A percentile compares a stretch with the other conserved stretches of the same genome.
These are phyloP conservation scores for Acanthosepion lycidas DNA, from an alignment of 2,888 invertebrate genomes.

Conservation along the genomic window DNA sequence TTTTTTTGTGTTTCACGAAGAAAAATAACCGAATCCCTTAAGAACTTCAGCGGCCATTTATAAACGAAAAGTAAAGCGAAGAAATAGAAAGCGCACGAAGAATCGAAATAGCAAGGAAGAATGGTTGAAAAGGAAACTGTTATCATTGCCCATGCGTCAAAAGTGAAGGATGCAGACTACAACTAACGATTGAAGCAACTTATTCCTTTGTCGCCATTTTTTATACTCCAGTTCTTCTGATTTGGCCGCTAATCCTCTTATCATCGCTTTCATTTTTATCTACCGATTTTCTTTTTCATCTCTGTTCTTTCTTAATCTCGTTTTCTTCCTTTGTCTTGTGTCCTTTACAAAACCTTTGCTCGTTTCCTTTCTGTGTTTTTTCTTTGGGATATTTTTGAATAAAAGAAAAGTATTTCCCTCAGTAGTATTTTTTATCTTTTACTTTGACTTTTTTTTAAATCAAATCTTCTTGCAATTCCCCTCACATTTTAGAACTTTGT, in stretches of 20 bases:
- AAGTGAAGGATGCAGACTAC: background rate
- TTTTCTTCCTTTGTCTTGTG: background rate
- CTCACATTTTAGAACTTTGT: no score
- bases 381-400: no score
- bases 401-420: no score
- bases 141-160: background rate
- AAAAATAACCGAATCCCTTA: background rate
- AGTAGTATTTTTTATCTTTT: background rate
- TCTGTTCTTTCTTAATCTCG: background rate
- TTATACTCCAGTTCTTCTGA: background rate
- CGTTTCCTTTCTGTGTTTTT: background rate
- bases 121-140: background rate
- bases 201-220: background rate
- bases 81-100: background rate
- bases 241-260: background rate
- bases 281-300: background rate
- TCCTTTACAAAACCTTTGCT: background rate
- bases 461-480: background rate
- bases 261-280: background rate
- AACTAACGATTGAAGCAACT: background rate
- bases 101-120: background rate
- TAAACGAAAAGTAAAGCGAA: background rate
- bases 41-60: background rate
- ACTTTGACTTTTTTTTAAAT: no score
- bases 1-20: background rate